Evolutionary conservation across 2,113 vertebrate species (phyloP).

Genomic region (Pandion haliaetus): DNA sequence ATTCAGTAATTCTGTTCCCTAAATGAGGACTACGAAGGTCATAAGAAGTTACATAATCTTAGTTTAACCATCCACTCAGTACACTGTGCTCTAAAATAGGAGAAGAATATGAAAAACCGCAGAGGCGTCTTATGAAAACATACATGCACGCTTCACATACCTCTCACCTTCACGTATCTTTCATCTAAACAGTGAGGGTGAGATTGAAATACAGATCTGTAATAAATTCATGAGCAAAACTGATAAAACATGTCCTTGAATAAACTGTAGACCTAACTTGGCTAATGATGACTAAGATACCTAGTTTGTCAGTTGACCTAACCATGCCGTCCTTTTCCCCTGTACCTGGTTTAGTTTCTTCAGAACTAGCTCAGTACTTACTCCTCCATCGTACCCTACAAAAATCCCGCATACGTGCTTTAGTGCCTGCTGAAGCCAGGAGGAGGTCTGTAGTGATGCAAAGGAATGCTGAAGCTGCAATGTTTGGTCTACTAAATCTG

Average conservation of each 20-base stretch:
- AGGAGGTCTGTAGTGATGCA: neutral
- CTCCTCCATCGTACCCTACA: neutral
- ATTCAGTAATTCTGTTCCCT: neutral
- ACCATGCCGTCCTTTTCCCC: neutral
- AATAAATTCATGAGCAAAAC: neutral
- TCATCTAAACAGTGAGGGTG: neutral
- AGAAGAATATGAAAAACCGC: neutral
- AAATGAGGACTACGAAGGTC: neutral
- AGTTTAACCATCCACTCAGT: neutral
- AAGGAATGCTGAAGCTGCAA: neutral
- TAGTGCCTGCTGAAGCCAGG: neutral
- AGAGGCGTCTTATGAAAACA: neutral
- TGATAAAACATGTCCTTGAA: neutral
- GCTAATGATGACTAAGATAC: neutral
- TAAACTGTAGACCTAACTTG: neutral
- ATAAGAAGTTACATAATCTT: neutral
- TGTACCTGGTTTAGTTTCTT: neutral
- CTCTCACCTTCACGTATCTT: neutral
- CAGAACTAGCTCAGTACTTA: neutral
- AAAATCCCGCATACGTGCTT: rapidly evolving
- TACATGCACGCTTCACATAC: neutral
- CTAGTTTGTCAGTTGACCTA: neutral
- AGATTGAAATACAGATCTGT: neutral
- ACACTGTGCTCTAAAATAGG: neutral
- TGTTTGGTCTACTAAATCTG: neutral